Evolutionary conservation across 2,888 invertebrate genomes (phyloP).

Genomic region (Graphium colonna): DNA sequence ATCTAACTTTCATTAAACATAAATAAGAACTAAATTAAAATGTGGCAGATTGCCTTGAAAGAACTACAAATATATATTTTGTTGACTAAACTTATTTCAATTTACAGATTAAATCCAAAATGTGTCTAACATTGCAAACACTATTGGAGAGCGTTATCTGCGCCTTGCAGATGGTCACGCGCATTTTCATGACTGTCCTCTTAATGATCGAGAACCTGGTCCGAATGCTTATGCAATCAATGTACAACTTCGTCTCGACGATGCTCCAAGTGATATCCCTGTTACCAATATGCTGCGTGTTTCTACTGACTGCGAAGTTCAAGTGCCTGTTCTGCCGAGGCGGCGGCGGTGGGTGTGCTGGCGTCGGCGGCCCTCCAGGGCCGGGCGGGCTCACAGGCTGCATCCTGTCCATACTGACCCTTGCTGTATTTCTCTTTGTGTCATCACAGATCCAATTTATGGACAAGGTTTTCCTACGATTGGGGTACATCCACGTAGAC

Average conservation of each 20-base stretch:
- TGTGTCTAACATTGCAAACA: constrained; percentile 63
- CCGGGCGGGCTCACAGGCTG: too few species aligned
- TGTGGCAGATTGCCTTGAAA: too few species aligned
- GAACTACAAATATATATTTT: too few species aligned
- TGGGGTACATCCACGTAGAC: too few species aligned
- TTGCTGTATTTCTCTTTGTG: too few species aligned
- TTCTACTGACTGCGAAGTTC: constrained; percentile 52
- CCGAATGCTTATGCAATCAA: constrained; percentile 58
- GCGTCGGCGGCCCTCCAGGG: constrained; percentile 54
- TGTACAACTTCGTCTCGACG: constrained; percentile 65
- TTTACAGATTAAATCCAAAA: too few species aligned
- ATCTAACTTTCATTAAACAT: too few species aligned
- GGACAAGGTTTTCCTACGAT: too few species aligned
- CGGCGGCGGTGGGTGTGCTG: constrained; percentile 55
- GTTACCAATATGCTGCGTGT: constrained; percentile 61
- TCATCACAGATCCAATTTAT: too few species aligned
- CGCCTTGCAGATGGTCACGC: constrained; percentile 59
- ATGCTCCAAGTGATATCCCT: constrained; percentile 61
- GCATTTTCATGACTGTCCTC: constrained; percentile 63
- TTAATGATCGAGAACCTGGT: constrained; percentile 66
- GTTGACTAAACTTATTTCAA: too few species aligned
- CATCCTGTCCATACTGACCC: too few species aligned
- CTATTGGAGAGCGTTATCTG: constrained; percentile 54
- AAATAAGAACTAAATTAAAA: too few species aligned
- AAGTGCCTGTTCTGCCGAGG: constrained; percentile 65